phyloP scores from a whole-genome alignment of 2,797 vertebrate genomes.

The Lophotriccus pileatus region DNA sequence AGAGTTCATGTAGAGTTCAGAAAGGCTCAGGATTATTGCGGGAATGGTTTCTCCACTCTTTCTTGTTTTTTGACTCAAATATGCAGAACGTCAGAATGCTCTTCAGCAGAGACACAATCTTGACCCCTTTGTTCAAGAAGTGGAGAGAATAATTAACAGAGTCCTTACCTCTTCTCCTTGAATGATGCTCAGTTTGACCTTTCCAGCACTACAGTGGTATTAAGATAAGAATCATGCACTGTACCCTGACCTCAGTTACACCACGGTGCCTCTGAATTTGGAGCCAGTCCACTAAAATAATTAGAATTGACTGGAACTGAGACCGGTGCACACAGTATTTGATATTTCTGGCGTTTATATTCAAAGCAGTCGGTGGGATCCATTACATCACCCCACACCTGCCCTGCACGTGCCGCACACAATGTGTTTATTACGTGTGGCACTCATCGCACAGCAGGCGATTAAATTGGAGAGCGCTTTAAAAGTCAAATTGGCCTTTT shows the following conservation, averaged over 20 bases:
- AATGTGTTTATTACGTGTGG: neutral
- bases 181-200: constrained; percentile 17
- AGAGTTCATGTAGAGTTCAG: neutral
- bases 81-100: rapidly evolving
- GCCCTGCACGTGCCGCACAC: neutral
- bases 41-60: neutral
- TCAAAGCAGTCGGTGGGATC: neutral
- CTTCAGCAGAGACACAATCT: neutral
- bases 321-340: neutral
- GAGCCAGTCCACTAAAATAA: neutral
- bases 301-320: neutral
- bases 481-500: constrained; percentile 61
- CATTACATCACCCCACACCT: constrained; percentile 1
- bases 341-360: neutral
- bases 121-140: neutral
- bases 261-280: neutral
- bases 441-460: neutral
- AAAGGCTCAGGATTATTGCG: neutral
- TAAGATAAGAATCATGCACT: constrained; percentile 25
- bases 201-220: neutral
- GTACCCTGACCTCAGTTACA: constrained; percentile 18
- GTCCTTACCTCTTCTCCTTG: neutral
- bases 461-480: constrained; percentile 31
- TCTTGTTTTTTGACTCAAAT: neutral
- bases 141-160: constrained; percentile 3